Evolutionary conservation across 2,888 invertebrate species (phyloP), one percentile per base, ranked within the genome.

Genomic region (Spisula solida): DNA sequence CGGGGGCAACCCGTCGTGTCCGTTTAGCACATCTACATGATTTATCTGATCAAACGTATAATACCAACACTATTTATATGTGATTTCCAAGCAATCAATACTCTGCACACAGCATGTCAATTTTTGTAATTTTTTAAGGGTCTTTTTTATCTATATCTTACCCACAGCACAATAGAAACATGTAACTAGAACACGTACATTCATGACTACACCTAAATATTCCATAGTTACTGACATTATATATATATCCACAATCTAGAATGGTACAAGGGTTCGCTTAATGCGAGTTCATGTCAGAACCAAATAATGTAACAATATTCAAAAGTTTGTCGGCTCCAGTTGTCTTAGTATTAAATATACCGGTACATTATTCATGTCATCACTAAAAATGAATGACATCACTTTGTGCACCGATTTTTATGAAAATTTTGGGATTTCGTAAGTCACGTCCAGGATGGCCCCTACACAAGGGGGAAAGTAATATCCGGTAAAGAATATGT

Each of bases 91-190:
- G 83, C 75, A 70, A 34, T 75, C 75, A 16, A 60, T 60, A 83
- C 48, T 83, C 60, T 25, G 47, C n/a, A 78, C 79, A 85, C 85
- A 1, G 85, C 79, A 78, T 25, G 78, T 75, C 41, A 79, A 34
- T 85, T 83, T 85, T 85, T 78, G 85, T 78, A 20, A 29, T 48
- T 85, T 85, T 83, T 79, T 85, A 51, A 18, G 12, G 2, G 29
- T 56, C 41, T 79, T 79, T 85, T 78, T 55, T 34, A 75, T 34
- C 75, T 75, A 75, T 75, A 75, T 18, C 14, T 34, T 41, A 41
- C 41, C 41, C 79, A 79, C 85, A 56, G 85, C 85, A 85, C 85
- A 79, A 85, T 85, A 85, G 82, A 55, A 25, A 70, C 66, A n/a
- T 48, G 16, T 79, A 41, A 85, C 85, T 34, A 81, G 29, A 31